Percentiles rank a stretch among this genome's conserved stretches.
phyloP scores from a whole-genome alignment of 2,113 vertebrate genomes.

The Otocyon megalotis region DNA sequence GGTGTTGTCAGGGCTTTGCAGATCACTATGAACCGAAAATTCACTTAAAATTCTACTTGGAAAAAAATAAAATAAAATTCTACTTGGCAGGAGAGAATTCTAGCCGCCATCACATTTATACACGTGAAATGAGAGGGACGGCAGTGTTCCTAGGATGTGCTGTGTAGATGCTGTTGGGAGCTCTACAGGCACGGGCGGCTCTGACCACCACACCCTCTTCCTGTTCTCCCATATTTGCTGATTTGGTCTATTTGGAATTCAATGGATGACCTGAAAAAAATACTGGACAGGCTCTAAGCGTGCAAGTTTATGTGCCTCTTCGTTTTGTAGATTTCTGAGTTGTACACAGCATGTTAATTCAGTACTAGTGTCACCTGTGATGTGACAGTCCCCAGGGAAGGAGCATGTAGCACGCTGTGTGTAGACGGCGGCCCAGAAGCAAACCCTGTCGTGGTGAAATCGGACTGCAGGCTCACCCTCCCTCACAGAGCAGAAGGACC shows the following conservation, averaged over 20 bases:
- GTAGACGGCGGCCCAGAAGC: background rate
- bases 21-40: slow-evolving; percentile 12
- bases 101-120: background rate
- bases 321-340: slow-evolving; percentile 9
- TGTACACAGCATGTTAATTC: background rate
- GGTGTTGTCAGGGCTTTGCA: background rate
- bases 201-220: background rate
- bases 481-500: background rate
- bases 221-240: background rate
- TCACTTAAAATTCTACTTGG: background rate
- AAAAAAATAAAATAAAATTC: background rate
- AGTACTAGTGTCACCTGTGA: background rate
- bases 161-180: background rate
- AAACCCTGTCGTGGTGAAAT: background rate
- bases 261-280: background rate
- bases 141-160: background rate
- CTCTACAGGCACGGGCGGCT: accelerated
- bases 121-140: background rate
- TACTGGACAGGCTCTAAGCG: background rate
- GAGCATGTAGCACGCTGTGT: background rate
- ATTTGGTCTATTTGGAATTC: background rate
- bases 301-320: background rate
- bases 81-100: background rate
- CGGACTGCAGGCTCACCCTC: background rate
- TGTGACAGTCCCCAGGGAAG: background rate